Conservation (phyloP, 2,113 vertebrate genomes). For the human region DNA sequence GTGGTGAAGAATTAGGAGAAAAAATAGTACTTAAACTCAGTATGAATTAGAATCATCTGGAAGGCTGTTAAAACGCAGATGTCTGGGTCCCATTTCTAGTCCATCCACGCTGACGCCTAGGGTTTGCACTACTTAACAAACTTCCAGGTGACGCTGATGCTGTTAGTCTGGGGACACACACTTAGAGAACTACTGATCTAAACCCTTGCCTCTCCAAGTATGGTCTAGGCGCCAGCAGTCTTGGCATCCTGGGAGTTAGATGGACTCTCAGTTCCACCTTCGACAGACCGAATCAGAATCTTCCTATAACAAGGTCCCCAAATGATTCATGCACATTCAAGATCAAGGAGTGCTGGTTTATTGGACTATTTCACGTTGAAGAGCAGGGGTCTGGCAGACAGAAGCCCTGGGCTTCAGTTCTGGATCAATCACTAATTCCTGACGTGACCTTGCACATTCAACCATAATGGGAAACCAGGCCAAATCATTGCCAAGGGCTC, state of each 20-base stretch:
- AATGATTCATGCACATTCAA: background rate
- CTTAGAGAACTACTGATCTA: background rate
- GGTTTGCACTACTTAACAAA: background rate
- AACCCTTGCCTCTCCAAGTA: background rate
- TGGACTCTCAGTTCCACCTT: background rate
- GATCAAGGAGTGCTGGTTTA: background rate
- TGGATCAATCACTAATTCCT: background rate
- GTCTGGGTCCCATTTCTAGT: background rate
- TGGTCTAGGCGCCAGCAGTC: background rate
- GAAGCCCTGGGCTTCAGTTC: background rate
- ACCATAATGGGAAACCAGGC: background rate
- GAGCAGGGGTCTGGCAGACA: background rate
- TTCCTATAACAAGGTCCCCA: background rate
- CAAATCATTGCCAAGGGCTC: background rate
- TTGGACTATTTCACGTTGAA: background rate
- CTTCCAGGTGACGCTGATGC: background rate
- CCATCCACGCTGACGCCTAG: background rate
- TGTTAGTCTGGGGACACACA: background rate
- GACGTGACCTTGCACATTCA: background rate
- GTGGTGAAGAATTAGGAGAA: background rate
- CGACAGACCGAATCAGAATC: background rate
- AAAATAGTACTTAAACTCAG: background rate
- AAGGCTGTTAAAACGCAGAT: background rate
- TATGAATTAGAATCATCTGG: background rate
- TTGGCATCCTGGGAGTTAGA: background rate